phyloP scores from a whole-genome alignment of 2,888 invertebrate genomes.

The Lithosia quadra region DNA sequence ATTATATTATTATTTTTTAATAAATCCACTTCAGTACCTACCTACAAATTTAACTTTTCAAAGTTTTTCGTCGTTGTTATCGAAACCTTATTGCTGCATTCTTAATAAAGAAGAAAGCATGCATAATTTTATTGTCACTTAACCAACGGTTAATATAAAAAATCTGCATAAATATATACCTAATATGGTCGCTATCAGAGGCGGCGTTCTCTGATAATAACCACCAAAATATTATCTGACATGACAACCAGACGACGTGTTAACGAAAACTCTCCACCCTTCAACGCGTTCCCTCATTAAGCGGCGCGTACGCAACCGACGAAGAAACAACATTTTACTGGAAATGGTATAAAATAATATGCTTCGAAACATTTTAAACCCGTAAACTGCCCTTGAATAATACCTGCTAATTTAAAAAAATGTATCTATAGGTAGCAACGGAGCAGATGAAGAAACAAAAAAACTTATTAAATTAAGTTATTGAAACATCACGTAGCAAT shows the following conservation, averaged over 20 bases:
- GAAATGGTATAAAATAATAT: conserved; percentile 27
- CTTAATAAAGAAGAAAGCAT: conserved; percentile 16
- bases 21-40: too few relatives aligned
- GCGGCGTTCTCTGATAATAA: conserved; percentile 63
- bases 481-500: not conserved
- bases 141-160: conserved; percentile 31
- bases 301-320: conserved; percentile 40
- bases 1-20: too few relatives aligned
- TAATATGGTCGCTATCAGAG: conserved; percentile 47
- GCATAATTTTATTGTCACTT: conserved; percentile 22
- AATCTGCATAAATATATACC: conserved; percentile 40
- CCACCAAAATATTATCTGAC: conserved; percentile 67
- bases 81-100: not conserved
- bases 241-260: conserved; percentile 69
- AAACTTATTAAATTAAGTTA: not conserved
- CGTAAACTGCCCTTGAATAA: not conserved
- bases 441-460: not conserved
- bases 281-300: conserved; percentile 56
- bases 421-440: not conserved
- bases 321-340: conserved; percentile 36
- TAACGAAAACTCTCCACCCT: conserved; percentile 66
- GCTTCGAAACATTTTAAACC: not conserved
- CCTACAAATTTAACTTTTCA: too few relatives aligned
- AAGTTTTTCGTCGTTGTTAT: too few relatives aligned
- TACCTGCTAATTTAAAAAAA: not conserved